Evolutionary conservation across 2,888 invertebrate species (phyloP), one percentile per base, ranked within the genome.

Genomic region (Steinernema hermaphroditum): DNA sequence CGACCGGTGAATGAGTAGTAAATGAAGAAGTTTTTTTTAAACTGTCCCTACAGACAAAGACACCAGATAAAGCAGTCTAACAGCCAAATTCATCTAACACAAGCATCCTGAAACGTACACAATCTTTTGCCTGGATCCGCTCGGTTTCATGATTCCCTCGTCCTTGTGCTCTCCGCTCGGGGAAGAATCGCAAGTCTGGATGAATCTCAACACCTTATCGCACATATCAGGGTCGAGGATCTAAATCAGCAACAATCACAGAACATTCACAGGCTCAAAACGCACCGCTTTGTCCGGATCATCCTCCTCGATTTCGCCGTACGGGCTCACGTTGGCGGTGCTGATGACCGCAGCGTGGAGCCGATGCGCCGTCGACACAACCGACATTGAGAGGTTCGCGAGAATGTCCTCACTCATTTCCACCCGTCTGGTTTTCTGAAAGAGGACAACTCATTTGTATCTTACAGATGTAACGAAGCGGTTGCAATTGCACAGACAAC

Each of bases 341-440:
- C 4, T 14, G 9, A 19, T n/a, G n/a, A 16, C 46, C 8, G 22
- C 19, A 14, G 49, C 49, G 12, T 54, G 27, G 16, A 54, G 27
- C 6, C 54, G 54, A 54, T 54, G 54, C 54, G 54, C 54, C 54
- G 27, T 24, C 22, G 54, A 54, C 27, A 54, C 22, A 2, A 54
- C 54, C 24, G 54, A 54, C 54, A 54, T 54, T 8, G 54, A 54
- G 54, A 54, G 22, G 54, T 54, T 54, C 6, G 14, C 22, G 24
- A 54, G 27, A n/a, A 46, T 9, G 46, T 46, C 46, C 9, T 19
- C n/a, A 2, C 9, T 19, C n/a, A 19, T 19, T n/a, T 46, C 46
- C 46, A 16, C 19, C 37, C 37, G 37, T 37, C 37, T 4, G 37
- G 37, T 37, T 37, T 37, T 12, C 12, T 4, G 37, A 37, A 37